These are phyloP conservation scores for Cataglyphis livida DNA, from an alignment of 2,888 invertebrate species.

Conservation along the genomic window DNA sequence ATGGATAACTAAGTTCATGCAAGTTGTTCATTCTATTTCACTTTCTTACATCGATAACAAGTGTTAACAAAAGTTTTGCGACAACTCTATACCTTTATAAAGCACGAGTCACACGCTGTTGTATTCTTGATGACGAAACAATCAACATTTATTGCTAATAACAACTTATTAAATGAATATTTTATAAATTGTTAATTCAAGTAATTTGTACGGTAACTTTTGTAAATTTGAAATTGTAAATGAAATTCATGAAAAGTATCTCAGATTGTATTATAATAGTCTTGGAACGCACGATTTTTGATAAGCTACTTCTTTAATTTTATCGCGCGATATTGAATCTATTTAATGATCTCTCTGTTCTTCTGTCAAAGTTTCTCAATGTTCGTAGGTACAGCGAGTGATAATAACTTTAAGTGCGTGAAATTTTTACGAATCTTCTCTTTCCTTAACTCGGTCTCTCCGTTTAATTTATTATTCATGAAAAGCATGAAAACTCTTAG, in stretches of 20 bases:
- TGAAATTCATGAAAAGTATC: background rate
- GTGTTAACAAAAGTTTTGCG: constrained; percentile 51
- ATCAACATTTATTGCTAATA: background rate
- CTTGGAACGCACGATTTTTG: background rate
- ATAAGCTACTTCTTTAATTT: background rate
- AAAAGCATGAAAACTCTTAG: constrained; percentile 53
- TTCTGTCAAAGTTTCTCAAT: constrained; percentile 12
- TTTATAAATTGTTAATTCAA: background rate
- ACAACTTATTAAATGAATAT: background rate
- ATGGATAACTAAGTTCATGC: constrained; percentile 42
- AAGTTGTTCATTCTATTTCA: constrained; percentile 39
- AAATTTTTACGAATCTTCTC: constrained; percentile 28
- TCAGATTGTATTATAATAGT: background rate
- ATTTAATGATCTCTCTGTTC: background rate
- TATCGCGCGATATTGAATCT: background rate
- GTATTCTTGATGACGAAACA: background rate
- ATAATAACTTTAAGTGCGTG: constrained; percentile 26
- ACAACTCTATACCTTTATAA: background rate
- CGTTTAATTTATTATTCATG: constrained; percentile 51
- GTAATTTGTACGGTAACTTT: background rate
- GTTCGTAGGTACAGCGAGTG: background rate
- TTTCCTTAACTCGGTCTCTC: background rate
- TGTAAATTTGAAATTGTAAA: background rate
- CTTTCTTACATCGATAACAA: constrained; percentile 33
- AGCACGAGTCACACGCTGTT: background rate